Conservation (phyloP, 2,797 vertebrate species). For the Phrynocephalus guinanensis region DNA sequence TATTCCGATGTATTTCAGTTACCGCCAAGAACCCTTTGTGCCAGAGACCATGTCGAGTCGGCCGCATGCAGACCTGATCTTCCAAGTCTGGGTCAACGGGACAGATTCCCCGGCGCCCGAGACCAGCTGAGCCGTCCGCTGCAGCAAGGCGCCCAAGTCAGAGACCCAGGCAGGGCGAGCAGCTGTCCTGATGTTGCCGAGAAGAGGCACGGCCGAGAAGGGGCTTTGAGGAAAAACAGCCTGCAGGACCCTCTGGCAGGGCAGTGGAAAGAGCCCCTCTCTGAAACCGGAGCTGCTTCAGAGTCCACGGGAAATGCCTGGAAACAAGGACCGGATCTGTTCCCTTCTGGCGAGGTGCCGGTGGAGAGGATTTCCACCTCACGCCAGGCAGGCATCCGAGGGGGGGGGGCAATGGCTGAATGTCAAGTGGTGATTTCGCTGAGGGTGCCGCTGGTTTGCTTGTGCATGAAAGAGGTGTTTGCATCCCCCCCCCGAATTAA, state of each 20-base stretch:
- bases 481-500: constrained; percentile 8
- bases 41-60: constrained; percentile 59
- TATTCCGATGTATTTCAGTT: constrained; percentile 72
- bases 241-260: background rate
- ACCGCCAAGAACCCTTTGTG: constrained; percentile 41
- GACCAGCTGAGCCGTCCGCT: constrained; percentile 21
- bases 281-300: constrained; percentile 47
- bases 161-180: constrained; percentile 25
- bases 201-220: constrained; percentile 65
- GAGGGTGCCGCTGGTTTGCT: constrained; percentile 5
- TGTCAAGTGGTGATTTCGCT: constrained; percentile 26
- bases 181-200: constrained; percentile 41
- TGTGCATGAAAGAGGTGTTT: constrained; percentile 49
- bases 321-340: constrained; percentile 77
- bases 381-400: constrained; percentile 87
- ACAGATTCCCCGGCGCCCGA: constrained; percentile 81
- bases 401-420: background rate
- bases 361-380: constrained; percentile 89
- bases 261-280: constrained; percentile 22
- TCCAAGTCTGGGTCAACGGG: constrained; percentile 77
- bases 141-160: constrained; percentile 35
- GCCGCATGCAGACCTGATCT: constrained; percentile 79
- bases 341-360: constrained; percentile 64
- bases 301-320: constrained; percentile 62
- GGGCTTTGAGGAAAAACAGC: constrained; percentile 32